A percentile compares a stretch with the other conserved stretches of the same genome.
phyloP scores from a whole-genome alignment of 2,113 vertebrate genomes.

The Microcebus jonahi region DNA sequence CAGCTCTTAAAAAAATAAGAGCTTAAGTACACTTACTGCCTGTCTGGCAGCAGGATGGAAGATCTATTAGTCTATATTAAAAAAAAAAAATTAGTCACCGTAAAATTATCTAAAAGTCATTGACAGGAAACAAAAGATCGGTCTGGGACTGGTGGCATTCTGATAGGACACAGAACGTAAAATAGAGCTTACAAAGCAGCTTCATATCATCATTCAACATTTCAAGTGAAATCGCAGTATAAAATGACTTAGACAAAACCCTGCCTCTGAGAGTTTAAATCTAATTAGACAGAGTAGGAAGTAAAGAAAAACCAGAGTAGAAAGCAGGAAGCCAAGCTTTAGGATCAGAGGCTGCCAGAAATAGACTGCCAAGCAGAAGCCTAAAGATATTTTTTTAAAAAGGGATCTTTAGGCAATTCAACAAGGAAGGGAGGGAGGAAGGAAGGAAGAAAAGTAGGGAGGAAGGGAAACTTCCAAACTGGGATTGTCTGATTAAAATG shows the following conservation, averaged over 20 bases:
- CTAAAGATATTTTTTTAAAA: background rate
- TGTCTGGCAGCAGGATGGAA: constrained; percentile 31
- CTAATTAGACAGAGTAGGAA: constrained; percentile 36
- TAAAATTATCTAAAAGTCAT: constrained; percentile 52
- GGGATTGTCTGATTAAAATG: background rate
- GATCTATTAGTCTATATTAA: background rate
- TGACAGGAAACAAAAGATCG: constrained; percentile 1
- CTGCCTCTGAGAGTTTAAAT: background rate
- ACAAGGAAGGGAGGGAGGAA: background rate
- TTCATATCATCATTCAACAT: background rate
- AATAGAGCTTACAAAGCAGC: background rate
- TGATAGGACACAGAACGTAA: background rate
- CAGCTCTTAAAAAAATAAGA: constrained; percentile 24
- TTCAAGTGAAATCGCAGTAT: background rate
- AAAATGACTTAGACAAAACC: background rate
- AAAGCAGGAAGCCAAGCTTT: constrained; percentile 12
- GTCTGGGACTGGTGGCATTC: background rate
- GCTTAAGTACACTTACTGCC: background rate
- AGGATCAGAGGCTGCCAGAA: background rate
- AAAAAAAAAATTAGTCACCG: constrained; percentile 31
- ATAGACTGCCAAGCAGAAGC: background rate
- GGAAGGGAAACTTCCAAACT: background rate
- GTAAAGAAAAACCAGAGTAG: background rate
- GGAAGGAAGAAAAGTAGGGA: too few species aligned
- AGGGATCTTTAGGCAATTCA: background rate